Conservation (phyloP, 2,113 vertebrate species). For the Rhineura floridana region DNA sequence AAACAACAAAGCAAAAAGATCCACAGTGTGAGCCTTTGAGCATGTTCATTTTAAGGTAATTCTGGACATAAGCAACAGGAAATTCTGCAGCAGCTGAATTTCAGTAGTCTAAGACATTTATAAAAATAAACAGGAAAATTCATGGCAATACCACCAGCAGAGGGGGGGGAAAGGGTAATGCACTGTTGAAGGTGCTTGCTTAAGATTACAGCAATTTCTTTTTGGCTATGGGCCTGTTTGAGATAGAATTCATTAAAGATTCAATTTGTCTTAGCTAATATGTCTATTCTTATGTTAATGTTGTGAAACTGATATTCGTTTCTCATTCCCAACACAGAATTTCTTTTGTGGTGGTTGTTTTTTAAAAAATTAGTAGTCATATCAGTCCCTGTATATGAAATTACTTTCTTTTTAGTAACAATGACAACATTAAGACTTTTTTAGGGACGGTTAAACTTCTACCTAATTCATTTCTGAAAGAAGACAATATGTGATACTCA, state of each 20-base stretch:
- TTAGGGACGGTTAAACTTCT: background rate
- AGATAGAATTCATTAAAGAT: constrained; percentile 7
- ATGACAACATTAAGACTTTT: constrained; percentile 1
- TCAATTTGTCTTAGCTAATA: constrained; percentile 9
- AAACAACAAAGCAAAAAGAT: background rate
- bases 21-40: background rate
- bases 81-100: background rate
- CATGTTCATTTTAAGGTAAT: background rate
- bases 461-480: background rate
- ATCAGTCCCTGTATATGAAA: constrained; percentile 1
- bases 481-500: background rate
- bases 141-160: background rate
- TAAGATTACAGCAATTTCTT: constrained; percentile 5
- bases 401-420: background rate
- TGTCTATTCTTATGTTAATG: constrained; percentile 7
- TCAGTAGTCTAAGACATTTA: background rate
- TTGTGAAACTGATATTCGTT: constrained; percentile 4
- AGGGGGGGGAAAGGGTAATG: background rate
- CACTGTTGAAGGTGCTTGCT: background rate
- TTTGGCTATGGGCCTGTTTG: background rate
- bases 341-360: background rate
- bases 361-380: background rate
- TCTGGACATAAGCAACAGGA: background rate
- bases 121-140: background rate
- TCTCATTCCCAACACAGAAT: background rate